phyloP scores from a whole-genome alignment of 2,888 invertebrate genomes.

The Pachycephus smyrnensis region DNA sequence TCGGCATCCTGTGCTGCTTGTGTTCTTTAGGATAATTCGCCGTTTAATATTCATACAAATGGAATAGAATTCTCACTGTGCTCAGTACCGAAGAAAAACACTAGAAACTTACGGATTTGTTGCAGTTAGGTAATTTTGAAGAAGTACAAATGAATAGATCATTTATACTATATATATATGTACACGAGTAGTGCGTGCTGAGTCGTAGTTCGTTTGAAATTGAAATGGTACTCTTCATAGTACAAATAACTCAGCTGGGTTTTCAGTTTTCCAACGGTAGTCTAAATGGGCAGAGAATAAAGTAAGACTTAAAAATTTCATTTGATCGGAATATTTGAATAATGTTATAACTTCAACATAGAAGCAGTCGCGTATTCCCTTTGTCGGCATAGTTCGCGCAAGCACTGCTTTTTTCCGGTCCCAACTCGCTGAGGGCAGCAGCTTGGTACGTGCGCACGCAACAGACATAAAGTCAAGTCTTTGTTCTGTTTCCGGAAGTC shows the following conservation, averaged over 20 bases:
- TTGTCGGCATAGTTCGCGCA: neutral
- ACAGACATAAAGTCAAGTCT: too few relatives aligned
- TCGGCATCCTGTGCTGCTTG: neutral
- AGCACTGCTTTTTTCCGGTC: neutral
- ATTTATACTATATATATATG: neutral
- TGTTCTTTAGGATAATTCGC: neutral
- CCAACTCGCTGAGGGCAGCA: neutral
- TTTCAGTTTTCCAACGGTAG: neutral
- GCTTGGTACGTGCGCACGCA: neutral
- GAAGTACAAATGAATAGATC: neutral
- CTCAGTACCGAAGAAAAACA: neutral
- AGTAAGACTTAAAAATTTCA: neutral
- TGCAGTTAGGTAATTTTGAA: neutral
- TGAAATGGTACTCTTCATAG: neutral
- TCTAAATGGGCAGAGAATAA: neutral
- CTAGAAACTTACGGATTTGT: neutral
- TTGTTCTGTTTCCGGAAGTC: neutral
- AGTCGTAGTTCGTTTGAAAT: neutral
- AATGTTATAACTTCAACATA: neutral
- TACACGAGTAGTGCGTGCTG: neutral
- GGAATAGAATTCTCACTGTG: neutral
- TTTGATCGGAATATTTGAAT: neutral
- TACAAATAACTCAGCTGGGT: neutral
- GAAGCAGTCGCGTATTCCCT: neutral
- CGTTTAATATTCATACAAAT: neutral